These are phyloP conservation scores for Antedon bifida DNA, from an alignment of 35 echinoderm and acorn worm genomes.

Conservation along the genomic window DNA sequence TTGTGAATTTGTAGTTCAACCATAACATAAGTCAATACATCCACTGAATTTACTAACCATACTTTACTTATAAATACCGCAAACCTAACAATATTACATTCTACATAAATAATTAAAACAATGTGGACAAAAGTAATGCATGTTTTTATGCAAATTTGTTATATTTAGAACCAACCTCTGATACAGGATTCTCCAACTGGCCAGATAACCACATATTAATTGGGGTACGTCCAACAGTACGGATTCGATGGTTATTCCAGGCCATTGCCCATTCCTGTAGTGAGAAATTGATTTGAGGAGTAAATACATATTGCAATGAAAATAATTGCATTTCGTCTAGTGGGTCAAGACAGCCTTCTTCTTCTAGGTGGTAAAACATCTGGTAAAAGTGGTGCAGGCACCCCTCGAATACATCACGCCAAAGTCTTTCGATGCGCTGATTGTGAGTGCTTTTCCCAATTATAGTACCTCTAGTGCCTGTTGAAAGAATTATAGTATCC, in stretches of 20 bases:
- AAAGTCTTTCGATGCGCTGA: conserved; percentile 2
- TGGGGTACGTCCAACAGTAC: neutral
- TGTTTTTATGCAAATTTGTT: too few relatives aligned
- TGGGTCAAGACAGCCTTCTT: neutral
- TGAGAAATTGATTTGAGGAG: neutral
- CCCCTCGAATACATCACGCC: neutral
- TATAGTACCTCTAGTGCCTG: neutral
- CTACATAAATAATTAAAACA: too few relatives aligned
- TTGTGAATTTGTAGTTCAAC: too few relatives aligned
- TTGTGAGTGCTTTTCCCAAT: neutral
- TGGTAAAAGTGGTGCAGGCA: neutral
- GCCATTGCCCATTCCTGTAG: neutral
- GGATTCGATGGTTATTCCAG: neutral
- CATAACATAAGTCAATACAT: too few relatives aligned
- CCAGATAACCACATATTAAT: neutral
- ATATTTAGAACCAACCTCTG: too few relatives aligned
- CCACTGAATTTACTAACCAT: too few relatives aligned
- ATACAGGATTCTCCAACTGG: neutral
- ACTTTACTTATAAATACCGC: too few relatives aligned
- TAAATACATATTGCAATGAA: neutral
- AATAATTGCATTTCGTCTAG: neutral
- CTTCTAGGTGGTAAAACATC: neutral
- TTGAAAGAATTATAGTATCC: neutral
- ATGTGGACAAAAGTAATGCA: too few relatives aligned
- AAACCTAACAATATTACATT: too few relatives aligned